Evolutionary conservation across 2,888 invertebrate genomes (phyloP), one percentile per base, ranked within the genome.

Genomic region (Palloptera scutellata): DNA sequence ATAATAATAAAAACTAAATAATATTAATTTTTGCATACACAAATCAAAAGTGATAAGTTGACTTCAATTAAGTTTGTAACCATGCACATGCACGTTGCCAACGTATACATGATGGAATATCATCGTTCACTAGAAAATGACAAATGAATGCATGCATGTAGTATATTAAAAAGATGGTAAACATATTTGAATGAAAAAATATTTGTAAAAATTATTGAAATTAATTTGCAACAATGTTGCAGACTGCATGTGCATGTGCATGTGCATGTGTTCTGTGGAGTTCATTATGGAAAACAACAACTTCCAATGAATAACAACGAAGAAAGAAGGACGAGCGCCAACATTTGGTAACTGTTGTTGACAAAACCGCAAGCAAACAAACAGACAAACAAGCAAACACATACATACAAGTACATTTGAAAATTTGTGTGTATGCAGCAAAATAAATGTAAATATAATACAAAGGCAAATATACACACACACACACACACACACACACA

Each of bases 401-500:
- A 61, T 15, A 42, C 41, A n/a, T 30, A 30, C 43, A 15, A 2
- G 20, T 43, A n/a, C 20, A 30, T 12, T 20, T 15, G 43, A 10
- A 45, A 41, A 55, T 48, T 51, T 13, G 52, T 57, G 51, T 61
- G 15, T 20, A 19, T 6, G 60, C 41, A 53, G n/a, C 48, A n/a
- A 57, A 48, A 20, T 54, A 64, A 64, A 63, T 61, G 59, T 43
- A 53, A 42, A 60, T 55, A 66, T 17, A 20, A 13, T 30, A 30
- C 30, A 48, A 30, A 30, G 42, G n/a, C 42, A 10, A 9, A 19
- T 52, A 55, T 57, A 17, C 19, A 53, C 15, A 61, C 42, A 66
- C 19, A 55, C 60, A 62, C n/a, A 61, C 17, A 63, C 17, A 66
- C 12, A 40, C 41, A 64, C 20, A 30, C 58, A 63, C n/a, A 53